Conservation (phyloP, 2,113 vertebrate species). For the Ondatra zibethicus region DNA sequence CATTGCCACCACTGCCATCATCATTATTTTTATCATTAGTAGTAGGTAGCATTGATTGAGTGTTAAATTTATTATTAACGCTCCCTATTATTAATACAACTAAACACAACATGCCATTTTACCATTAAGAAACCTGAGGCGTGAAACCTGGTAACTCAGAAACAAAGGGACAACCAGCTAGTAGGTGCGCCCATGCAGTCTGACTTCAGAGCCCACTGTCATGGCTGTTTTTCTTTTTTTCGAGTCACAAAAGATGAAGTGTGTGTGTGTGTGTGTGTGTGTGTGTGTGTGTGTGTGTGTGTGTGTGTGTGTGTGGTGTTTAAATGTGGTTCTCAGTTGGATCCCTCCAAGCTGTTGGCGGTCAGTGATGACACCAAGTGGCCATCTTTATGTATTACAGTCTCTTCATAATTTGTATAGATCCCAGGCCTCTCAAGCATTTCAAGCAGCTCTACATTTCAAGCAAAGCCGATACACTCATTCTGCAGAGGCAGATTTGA, state of each 20-base stretch:
- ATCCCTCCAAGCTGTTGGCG: neutral
- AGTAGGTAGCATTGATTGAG: neutral
- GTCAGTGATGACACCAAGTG: slow-evolving; percentile 68
- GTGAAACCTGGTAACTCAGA: slow-evolving; percentile 29
- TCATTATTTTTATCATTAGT: neutral
- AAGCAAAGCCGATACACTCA: neutral
- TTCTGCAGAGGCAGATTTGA: slow-evolving; percentile 3
- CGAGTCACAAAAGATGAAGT: slow-evolving; percentile 13
- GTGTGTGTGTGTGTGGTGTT: neutral
- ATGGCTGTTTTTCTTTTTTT: slow-evolving; percentile 47
- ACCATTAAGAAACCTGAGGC: slow-evolving; percentile 7
- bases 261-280: neutral
- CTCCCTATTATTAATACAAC: slow-evolving; percentile 40
- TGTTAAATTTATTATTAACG: slow-evolving; percentile 20
- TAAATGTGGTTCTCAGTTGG: neutral
- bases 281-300: neutral
- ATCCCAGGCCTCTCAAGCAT: neutral
- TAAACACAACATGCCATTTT: slow-evolving; percentile 34
- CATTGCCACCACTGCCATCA: neutral
- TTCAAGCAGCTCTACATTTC: neutral
- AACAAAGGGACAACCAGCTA: slow-evolving; percentile 46
- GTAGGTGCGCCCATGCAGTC: neutral
- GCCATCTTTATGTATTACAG: neutral
- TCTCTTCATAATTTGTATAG: neutral
- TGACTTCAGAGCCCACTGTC: neutral